Evolutionary conservation across 2,113 vertebrate species (phyloP), one percentile per base, ranked within the genome.

Genomic region (Alaudala cheleensis): DNA sequence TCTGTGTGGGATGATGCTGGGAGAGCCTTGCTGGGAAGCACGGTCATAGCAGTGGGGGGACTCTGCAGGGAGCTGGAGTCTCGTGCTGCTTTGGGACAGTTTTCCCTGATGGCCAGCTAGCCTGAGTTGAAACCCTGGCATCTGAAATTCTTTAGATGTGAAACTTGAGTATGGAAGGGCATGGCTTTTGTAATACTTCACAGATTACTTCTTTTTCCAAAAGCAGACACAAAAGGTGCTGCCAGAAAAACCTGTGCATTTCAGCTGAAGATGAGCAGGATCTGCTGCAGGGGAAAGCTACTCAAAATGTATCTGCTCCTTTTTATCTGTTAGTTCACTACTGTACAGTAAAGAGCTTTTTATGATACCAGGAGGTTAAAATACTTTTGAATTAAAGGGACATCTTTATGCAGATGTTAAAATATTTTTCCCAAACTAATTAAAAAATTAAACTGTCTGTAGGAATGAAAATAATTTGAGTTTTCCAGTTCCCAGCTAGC

Each of bases 1-100:
- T 60, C 16, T 56, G 20, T 7, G 2, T 0, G 0, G 28, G 26
- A 8, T 28, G 23, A 12, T 58, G 11, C 49, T 40, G 31, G 49
- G 47, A 47, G 34, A 40, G 24, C 37, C 26, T 67, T 1, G 1
- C 51, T 44, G 56, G 45, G 44, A 64, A 40, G 40, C 3, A 1
- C 1, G 0, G 17, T 37, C 37, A 39, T 8, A 28, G 65, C 33
- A 77, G 16, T 23, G 61, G 42, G 64, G 31, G 10, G 29, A 4
- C 73, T 66, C 22, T 20, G 31, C n/a, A 33, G n/a, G 57, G 31
- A 49, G 44, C 54, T 49, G 70, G 7, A 21, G 2, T 28, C 17
- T 1, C 67, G 16, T 58, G 33, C 14, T 85, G 37, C 58, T 60
- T 29, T 2, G 1, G 45, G 20, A 37, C 9, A 17, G 42, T 39